phyloP scores from a whole-genome alignment of 2,797 vertebrate species.

The Ceryle rudis region DNA sequence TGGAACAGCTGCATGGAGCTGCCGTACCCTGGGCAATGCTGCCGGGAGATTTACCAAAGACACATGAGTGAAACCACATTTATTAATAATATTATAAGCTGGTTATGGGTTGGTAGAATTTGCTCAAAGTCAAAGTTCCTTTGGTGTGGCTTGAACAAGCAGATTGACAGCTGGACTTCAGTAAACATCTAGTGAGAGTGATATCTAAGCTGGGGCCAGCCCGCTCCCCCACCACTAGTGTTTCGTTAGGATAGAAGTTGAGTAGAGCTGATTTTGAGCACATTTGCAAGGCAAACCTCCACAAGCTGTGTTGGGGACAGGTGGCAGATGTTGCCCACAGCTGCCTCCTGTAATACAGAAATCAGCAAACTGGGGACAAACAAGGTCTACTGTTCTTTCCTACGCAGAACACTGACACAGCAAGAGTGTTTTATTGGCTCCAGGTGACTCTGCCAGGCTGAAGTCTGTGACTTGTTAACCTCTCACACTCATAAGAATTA shows the following conservation, averaged over 20 bases:
- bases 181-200: not conserved
- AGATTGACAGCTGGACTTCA: not conserved
- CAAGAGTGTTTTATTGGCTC: not conserved
- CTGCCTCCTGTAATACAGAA: not conserved
- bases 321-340: slow-evolving; percentile 11
- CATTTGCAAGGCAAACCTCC: not conserved
- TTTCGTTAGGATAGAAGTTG: not conserved
- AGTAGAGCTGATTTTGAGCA: not conserved
- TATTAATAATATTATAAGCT: not conserved
- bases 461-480: not conserved
- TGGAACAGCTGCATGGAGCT: not conserved
- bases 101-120: not conserved
- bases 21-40: not conserved
- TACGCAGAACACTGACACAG: not conserved
- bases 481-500: not conserved
- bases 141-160: not conserved
- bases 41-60: not conserved
- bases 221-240: not conserved
- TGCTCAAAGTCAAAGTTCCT: not conserved
- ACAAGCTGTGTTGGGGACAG: not conserved
- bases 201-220: not conserved
- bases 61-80: rapidly evolving
- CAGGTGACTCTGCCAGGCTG: not conserved
- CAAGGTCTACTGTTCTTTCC: not conserved
- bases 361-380: not conserved